Evolutionary conservation across 2,888 invertebrate genomes (phyloP).

Genomic region (Agrochola lychnidis): DNA sequence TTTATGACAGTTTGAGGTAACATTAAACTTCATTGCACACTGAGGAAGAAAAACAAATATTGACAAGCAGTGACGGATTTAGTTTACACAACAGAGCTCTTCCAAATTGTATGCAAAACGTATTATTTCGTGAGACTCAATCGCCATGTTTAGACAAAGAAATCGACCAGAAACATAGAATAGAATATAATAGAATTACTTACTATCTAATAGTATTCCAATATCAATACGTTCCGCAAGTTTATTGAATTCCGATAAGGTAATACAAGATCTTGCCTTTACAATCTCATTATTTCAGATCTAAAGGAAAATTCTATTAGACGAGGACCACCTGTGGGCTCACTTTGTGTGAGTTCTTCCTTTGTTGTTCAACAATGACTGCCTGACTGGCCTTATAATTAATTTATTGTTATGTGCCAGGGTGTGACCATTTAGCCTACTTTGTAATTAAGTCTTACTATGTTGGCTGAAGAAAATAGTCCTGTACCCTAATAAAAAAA

Average conservation of each 20-base stretch:
- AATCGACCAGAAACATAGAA: not conserved
- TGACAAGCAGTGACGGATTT: no score
- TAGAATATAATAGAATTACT: not conserved
- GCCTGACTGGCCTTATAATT: constrained; percentile 8
- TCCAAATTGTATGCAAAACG: not conserved
- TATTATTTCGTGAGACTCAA: not conserved
- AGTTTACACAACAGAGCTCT: not conserved
- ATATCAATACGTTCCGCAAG: constrained; percentile 16
- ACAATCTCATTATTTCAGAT: constrained; percentile 36
- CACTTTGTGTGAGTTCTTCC: constrained; percentile 34
- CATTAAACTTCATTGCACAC: not conserved
- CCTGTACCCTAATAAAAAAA: no score
- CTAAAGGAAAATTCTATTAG: constrained; percentile 29
- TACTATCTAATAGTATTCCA: not conserved
- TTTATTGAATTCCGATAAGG: constrained; percentile 28
- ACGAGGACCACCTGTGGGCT: constrained; percentile 14
- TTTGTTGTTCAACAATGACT: constrained; percentile 41
- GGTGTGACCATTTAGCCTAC: not conserved
- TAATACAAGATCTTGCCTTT: constrained; percentile 16
- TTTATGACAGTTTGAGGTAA: not conserved
- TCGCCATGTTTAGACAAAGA: not conserved
- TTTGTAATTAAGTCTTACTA: not conserved
- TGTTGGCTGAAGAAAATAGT: not conserved
- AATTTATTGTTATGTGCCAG: constrained; percentile 29
- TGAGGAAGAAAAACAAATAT: not conserved